Conservation (phyloP, 2,113 vertebrate species). For the Zosterops hypoxanthus region DNA sequence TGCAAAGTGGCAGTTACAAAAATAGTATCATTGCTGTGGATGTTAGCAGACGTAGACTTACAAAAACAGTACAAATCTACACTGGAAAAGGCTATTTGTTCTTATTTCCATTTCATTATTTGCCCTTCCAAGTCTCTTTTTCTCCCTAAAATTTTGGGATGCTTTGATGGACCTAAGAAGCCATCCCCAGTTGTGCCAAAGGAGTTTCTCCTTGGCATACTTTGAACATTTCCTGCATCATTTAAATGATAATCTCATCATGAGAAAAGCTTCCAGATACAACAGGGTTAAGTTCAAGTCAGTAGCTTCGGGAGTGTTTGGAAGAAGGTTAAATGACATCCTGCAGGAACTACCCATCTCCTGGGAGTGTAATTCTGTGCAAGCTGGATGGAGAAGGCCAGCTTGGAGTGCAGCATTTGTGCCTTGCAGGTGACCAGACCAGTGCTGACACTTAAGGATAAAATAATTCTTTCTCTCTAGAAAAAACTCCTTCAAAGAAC, state of each 20-base stretch:
- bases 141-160: background rate
- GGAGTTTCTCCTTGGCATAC: background rate
- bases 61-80: slow-evolving; percentile 1
- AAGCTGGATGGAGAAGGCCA: background rate
- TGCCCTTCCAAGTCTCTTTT: background rate
- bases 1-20: slow-evolving; percentile 22
- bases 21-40: background rate
- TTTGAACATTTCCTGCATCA: background rate
- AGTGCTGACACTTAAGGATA: background rate
- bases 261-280: background rate
- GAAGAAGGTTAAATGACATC: background rate
- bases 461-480: background rate
- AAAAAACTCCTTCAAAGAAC: slow-evolving; percentile 16
- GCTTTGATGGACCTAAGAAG: background rate
- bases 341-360: background rate
- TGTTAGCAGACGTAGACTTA: background rate
- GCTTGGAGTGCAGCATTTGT: fast-evolving
- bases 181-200: background rate
- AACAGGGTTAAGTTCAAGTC: background rate
- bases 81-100: background rate
- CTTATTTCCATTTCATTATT: background rate
- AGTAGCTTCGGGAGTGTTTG: background rate
- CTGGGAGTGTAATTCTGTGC: background rate
- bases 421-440: background rate
- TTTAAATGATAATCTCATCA: background rate